Percentiles rank a stretch among this genome's conserved stretches.
phyloP scores from a whole-genome alignment of 2,888 invertebrate species.

The Troides aeacus region DNA sequence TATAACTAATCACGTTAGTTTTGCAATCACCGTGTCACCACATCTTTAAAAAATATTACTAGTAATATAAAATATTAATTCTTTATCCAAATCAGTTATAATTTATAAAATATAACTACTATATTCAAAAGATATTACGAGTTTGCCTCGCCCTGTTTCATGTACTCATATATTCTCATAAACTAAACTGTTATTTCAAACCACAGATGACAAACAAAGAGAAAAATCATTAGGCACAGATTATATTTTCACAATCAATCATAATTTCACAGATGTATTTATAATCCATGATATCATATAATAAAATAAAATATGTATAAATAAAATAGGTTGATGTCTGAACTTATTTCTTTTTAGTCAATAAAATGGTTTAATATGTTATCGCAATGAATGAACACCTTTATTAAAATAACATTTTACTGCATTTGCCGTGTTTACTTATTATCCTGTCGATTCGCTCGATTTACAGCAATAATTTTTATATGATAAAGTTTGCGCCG shows the following conservation, averaged over 20 bases:
- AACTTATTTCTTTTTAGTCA: too few species aligned
- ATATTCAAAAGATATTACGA: not conserved
- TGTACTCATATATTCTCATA: constrained; percentile 10
- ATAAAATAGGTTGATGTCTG: too few species aligned
- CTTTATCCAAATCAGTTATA: not conserved
- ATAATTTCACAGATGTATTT: too few species aligned
- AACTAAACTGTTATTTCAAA: constrained; percentile 2
- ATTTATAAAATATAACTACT: not conserved
- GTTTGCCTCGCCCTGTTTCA: constrained; percentile 9
- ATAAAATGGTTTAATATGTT: too few species aligned
- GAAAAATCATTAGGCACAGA: not conserved
- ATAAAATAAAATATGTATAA: too few species aligned
- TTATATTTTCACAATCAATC: not conserved
- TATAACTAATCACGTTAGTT: constrained; percentile 36
- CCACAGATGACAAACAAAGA: not conserved
- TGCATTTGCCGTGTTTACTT: too few species aligned
- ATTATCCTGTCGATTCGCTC: too few species aligned
- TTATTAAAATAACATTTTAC: too few species aligned
- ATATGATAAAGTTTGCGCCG: too few species aligned
- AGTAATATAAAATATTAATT: not conserved
- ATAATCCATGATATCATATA: too few species aligned
- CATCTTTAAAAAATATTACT: constrained; percentile 20
- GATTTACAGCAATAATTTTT: too few species aligned
- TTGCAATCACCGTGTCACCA: constrained; percentile 22
- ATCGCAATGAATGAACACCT: too few species aligned